Evolutionary conservation across 2,113 vertebrate genomes (phyloP), one percentile per base, ranked within the genome.

Genomic region (Nansenia antarctica): DNA sequence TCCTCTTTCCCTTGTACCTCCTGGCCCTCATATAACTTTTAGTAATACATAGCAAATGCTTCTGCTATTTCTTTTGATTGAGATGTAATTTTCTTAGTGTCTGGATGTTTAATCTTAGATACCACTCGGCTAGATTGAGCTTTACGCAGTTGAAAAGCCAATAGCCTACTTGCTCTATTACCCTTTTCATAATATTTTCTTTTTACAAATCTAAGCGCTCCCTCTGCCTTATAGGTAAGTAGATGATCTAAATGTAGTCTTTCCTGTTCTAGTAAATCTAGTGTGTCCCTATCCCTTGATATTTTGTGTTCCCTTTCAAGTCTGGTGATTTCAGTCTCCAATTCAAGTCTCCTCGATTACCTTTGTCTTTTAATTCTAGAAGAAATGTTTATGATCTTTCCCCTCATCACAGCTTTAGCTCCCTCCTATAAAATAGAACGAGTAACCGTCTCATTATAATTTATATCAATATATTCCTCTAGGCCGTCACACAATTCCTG

Each of bases 81-180:
- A 18, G 42, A 20, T 32, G 63, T 2, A 9, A 54, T 53, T 9
- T 62, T 20, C 1, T 31, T 32, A 62, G 5, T 14, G 26, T 52
- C 11, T 39, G 32, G 69, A 24, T 26, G 26, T 31, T 57, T 65
- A 3, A 64, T 54, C 22, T 64, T 72, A 29, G 20, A 31, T 3
- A 57, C 69, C 11, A 37, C 31, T 27, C 61, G 22, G 30, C 20
- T 24, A 9, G 61, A 26, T 57, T 71, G 69, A 5, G 32, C 34
- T 35, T 64, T 71, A 27, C 26, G 69, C 22, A 64, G 22, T 35
- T 69, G 67, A 14, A 69, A 69, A n/a, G 67, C 54, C n/a, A 69
- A 14, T 5, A 69, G 24, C 18, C 55, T 9, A 5, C 54, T 22
- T 30, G 67, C 35, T 47, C 35, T 69, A 12, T 49, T 64, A 47